These are phyloP conservation scores for Diprion similis DNA, from an alignment of 1,140 invertebrate species.

Conservation along the genomic window DNA sequence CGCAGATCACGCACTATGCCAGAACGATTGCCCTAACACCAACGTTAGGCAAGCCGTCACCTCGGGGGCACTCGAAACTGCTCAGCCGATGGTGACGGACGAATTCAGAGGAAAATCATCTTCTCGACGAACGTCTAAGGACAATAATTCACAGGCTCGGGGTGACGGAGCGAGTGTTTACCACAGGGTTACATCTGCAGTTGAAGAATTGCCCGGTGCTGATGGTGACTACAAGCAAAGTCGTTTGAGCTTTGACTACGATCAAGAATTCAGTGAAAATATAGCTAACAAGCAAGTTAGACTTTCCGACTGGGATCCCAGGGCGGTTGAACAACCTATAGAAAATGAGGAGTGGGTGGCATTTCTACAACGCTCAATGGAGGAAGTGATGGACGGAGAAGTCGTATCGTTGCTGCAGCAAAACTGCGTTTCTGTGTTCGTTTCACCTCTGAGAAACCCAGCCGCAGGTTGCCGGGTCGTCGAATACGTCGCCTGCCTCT, in stretches of 20 bases:
- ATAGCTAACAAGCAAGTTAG: constrained; percentile 29
- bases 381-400: constrained; percentile 77
- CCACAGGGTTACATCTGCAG: not conserved
- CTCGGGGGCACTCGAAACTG: not conserved
- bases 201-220: constrained; percentile 7
- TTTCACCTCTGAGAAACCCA: constrained; percentile 73
- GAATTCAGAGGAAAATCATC: constrained; percentile 2
- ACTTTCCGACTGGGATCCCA: constrained; percentile 49
- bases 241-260: constrained; percentile 43
- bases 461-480: constrained; percentile 70
- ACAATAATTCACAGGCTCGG: constrained; percentile 15
- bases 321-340: constrained; percentile 66
- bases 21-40: constrained; percentile 36
- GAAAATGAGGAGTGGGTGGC: constrained; percentile 85
- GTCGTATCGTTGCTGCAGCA: constrained; percentile 74
- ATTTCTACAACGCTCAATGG: constrained; percentile 70
- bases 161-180: constrained; percentile 22
- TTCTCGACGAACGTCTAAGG: constrained; percentile 10
- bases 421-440: constrained; percentile 76
- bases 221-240: constrained; percentile 36
- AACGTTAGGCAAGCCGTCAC: not conserved
- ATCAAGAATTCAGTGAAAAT: constrained; percentile 40
- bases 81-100: constrained; percentile 10
- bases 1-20: constrained; percentile 39
- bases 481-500: constrained; percentile 72